Percentiles rank a stretch among this genome's conserved stretches.
Evolutionary conservation across 1,140 invertebrate genomes (phyloP).

Genomic region (Meloidogyne floridensis): DNA sequence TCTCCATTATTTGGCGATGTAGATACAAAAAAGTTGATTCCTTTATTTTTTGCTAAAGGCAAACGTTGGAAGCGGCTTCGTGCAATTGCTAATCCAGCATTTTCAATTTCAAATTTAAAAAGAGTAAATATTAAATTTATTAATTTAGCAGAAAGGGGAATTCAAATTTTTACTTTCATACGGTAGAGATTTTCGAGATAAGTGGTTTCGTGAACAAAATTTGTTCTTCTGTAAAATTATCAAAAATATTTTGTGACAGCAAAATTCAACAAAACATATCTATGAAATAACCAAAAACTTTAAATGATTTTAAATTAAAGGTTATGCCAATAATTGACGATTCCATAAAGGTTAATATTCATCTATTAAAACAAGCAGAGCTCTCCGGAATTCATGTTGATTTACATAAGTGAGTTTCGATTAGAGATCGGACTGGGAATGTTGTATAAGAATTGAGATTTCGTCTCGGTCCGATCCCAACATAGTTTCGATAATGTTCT

Average conservation of each 20-base stretch:
- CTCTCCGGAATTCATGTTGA: neutral
- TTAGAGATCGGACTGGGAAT: too few relatives aligned
- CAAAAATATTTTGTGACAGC: too few relatives aligned
- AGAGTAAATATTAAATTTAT: slow-evolving; percentile 47
- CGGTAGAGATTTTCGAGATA: too few relatives aligned
- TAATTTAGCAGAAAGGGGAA: neutral
- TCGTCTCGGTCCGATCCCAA: too few relatives aligned
- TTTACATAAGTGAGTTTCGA: slow-evolving; percentile 19
- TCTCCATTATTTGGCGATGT: slow-evolving; percentile 40
- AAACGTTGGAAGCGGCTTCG: slow-evolving; percentile 67
- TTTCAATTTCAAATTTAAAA: slow-evolving; percentile 67
- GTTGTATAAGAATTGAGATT: too few relatives aligned
- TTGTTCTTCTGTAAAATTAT: too few relatives aligned
- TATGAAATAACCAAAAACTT: too few relatives aligned
- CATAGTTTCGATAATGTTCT: too few relatives aligned
- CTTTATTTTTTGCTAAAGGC: slow-evolving; percentile 58
- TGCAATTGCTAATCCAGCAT: slow-evolving; percentile 67
- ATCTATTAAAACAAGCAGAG: slow-evolving; percentile 37
- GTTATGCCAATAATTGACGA: slow-evolving; percentile 57
- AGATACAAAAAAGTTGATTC: slow-evolving; percentile 34
- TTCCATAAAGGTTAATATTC: slow-evolving; percentile 47
- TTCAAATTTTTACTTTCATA: neutral
- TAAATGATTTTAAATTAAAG: slow-evolving; percentile 36
- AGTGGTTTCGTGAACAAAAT: too few relatives aligned
- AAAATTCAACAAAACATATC: too few relatives aligned